These are phyloP conservation scores for Tychaedon coryphoeus DNA, from an alignment of 2,113 vertebrate genomes.

Conservation along the genomic window DNA sequence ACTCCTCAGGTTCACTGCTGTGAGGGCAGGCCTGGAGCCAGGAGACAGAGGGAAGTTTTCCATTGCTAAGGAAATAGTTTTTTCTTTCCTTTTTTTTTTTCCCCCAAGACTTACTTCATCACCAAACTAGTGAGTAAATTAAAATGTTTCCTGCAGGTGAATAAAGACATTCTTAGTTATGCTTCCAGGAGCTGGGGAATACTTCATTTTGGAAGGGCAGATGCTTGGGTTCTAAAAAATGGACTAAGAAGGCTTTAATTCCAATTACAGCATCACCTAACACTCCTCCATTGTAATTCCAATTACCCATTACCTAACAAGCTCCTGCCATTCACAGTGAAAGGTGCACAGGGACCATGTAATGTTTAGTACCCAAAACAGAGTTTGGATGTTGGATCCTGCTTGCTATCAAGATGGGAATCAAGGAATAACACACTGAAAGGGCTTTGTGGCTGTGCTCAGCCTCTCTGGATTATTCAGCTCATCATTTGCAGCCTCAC, in stretches of 20 bases:
- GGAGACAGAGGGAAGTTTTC: neutral
- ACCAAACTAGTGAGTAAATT: neutral
- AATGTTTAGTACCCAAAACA: neutral
- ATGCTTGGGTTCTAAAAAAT: neutral
- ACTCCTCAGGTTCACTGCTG: neutral
- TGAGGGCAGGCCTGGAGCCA: neutral
- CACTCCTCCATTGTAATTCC: too few species aligned
- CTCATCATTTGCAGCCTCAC: neutral
- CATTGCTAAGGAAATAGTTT: neutral
- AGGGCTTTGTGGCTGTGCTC: neutral
- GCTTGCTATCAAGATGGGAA: neutral
- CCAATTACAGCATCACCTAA: neutral
- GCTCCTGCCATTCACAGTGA: accelerated
- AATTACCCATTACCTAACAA: neutral
- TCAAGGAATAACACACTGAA: neutral
- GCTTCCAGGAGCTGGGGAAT: neutral
- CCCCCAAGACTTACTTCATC: neutral
- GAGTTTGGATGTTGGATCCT: neutral
- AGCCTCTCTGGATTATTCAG: neutral
- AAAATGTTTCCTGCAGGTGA: neutral
- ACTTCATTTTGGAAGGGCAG: neutral
- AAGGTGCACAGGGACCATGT: accelerated
- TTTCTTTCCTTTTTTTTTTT: accelerated
- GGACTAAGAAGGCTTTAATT: neutral
- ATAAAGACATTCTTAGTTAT: neutral